phyloP scores from a whole-genome alignment of 2,888 invertebrate species.

The Rhyacophila evoluta region DNA sequence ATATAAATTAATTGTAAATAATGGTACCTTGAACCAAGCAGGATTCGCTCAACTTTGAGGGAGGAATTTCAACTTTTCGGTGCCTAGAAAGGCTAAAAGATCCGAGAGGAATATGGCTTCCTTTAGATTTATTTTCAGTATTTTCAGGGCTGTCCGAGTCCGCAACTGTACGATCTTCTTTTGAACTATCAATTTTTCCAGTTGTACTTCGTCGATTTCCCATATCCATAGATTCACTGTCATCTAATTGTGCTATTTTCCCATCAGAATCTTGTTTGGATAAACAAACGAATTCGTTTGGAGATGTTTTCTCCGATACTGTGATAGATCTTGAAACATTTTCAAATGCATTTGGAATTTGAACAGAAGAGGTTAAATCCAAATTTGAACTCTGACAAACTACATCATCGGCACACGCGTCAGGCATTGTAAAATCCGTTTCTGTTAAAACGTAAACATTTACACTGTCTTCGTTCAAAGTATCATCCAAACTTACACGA shows the following conservation, averaged over 20 bases:
- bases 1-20: too few species aligned
- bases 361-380: constrained; percentile 26
- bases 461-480: constrained; percentile 38
- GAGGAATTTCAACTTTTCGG: constrained; percentile 73
- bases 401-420: constrained; percentile 46
- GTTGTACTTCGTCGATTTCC: constrained; percentile 55
- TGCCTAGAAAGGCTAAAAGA: constrained; percentile 74
- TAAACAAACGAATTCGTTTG: neutral
- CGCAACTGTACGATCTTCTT: neutral
- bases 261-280: neutral
- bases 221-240: constrained; percentile 27
- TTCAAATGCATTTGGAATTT: constrained; percentile 30
- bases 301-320: neutral
- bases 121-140: constrained; percentile 65
- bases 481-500: constrained; percentile 60
- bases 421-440: constrained; percentile 48
- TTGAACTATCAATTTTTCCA: constrained; percentile 58
- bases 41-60: constrained; percentile 60
- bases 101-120: constrained; percentile 63
- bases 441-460: constrained; percentile 43
- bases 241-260: neutral
- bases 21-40: constrained; percentile 47
- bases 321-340: constrained; percentile 21
- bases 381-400: constrained; percentile 41
- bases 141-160: constrained; percentile 60